These are phyloP conservation scores for Diorhabda sublineata DNA, from an alignment of 1,140 invertebrate species.

Conservation along the genomic window DNA sequence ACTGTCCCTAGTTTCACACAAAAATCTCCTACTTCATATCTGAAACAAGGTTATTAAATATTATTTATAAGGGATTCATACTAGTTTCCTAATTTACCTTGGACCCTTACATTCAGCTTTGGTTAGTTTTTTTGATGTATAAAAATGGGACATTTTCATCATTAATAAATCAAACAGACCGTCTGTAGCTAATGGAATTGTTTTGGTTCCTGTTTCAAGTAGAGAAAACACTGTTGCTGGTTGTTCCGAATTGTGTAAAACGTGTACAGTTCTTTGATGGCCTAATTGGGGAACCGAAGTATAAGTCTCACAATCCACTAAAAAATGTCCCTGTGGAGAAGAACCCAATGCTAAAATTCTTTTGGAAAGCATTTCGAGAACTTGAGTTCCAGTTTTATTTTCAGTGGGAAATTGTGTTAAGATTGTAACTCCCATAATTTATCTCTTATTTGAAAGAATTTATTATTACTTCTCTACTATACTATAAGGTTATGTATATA, in stretches of 20 bases:
- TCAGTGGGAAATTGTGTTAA: slow-evolving; percentile 82
- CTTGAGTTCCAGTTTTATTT: slow-evolving; percentile 78
- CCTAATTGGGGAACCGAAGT: slow-evolving; percentile 71
- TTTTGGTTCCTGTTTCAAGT: slow-evolving; percentile 80
- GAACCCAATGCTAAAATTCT: slow-evolving; percentile 81
- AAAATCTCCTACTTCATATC: slow-evolving; percentile 92
- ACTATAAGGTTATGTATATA: too few relatives aligned
- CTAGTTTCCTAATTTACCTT: slow-evolving; percentile 74
- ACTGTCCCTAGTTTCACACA: slow-evolving; percentile 91
- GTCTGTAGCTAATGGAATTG: slow-evolving; percentile 83
- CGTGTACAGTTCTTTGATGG: slow-evolving; percentile 75
- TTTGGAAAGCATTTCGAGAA: slow-evolving; percentile 82
- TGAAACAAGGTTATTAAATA: slow-evolving; percentile 21
- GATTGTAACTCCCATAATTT: slow-evolving; percentile 44
- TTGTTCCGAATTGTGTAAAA: slow-evolving; percentile 92
- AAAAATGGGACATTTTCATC: slow-evolving; percentile 82
- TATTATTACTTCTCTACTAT: too few relatives aligned
- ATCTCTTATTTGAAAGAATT: too few relatives aligned
- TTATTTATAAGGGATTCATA: not conserved
- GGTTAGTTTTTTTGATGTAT: slow-evolving; percentile 82
- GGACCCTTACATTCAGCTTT: slow-evolving; percentile 87
- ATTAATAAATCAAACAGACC: slow-evolving; percentile 87
- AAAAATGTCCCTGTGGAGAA: slow-evolving; percentile 79
- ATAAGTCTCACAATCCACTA: slow-evolving; percentile 93
- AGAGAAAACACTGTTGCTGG: slow-evolving; percentile 91